Percentiles rank a stretch among this genome's conserved stretches.
Conservation (phyloP, 2,888 invertebrate species). For the Pandemis heparana region DNA sequence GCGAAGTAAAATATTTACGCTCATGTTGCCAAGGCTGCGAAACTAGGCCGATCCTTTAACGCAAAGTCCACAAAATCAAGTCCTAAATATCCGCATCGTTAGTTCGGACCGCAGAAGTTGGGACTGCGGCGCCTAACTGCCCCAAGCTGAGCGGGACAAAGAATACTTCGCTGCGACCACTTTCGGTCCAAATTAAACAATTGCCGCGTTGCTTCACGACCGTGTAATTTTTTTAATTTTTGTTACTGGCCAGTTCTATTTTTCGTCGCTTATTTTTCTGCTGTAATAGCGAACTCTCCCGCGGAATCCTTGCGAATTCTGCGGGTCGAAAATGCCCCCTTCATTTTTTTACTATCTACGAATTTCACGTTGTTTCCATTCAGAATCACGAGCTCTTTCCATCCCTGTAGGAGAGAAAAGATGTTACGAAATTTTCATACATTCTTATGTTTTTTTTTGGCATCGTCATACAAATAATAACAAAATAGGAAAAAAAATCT, state of each 20-base stretch:
- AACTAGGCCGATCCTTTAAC: conserved; percentile 5
- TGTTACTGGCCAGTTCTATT: background rate
- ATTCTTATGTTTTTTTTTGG: no score
- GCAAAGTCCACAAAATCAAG: conserved; percentile 9
- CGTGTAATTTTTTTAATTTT: background rate
- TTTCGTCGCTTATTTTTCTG: no score
- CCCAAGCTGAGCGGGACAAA: conserved; percentile 4
- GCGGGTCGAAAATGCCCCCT: no score
- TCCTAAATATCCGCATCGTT: conserved; percentile 13
- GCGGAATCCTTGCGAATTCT: no score
- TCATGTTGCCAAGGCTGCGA: background rate
- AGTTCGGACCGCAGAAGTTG: conserved; percentile 10
- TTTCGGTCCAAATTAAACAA: conserved; percentile 16
- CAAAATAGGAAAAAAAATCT: no score
- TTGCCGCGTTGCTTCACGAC: background rate
- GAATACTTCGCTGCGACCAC: conserved; percentile 14
- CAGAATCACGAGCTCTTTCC: no score
- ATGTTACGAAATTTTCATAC: no score
- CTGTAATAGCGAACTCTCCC: no score
- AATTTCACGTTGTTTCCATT: no score
- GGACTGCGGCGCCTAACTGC: background rate
- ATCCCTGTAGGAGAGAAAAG: no score
- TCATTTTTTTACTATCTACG: no score
- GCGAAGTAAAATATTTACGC: background rate
- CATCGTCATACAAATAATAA: no score